Base-by-base conservation (phyloP, 2,113 vertebrate genomes). In the Crotophaga sulcirostris region DNA sequence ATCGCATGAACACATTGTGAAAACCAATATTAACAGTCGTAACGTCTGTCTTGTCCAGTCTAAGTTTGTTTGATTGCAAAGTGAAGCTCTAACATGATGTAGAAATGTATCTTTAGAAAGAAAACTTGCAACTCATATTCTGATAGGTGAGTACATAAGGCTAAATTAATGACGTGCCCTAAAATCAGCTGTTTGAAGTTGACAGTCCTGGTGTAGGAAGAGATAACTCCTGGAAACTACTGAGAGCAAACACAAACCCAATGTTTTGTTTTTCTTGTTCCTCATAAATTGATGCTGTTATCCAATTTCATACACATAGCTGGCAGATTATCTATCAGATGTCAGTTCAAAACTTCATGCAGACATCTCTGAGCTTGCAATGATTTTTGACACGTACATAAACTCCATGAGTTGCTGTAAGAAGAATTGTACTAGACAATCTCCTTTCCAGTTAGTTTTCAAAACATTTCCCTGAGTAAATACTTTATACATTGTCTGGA, bases 341-440 rank as follows among this genome's bases (percentile, higher is more conserved):
- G 59, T 73, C 93, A 89, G 11, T 67, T 94, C 90, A 76, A 90
- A 95, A 89, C 51, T 92, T 91, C 49, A 62, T 13, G 6, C 47
- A 94, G 36, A 29, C 19, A 66, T 28, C 42, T 89, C 56, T 44
- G 70, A 87, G 33, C 21, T 66, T 77, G 9, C 23, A 86, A 77
- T 77, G 70, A 67, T 78, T 96, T 93, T 87, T 90, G 81, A 97
- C 69, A 96, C 90, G 73, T 66, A 68, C 16, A 60, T 83, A 92
- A 85, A 91, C 77, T 56, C 38, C 3, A 2, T 10, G 51, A 29
- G 17, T 10, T 87, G 34, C 74, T 82, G 20, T 52, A 84, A 81
- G 58, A 64, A 40, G 69, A 80, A 29, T 24, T 82, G 14, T 73
- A 73, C 34, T 64, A 94, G 73, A 55, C 23, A 88, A 74, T 7